Evolutionary conservation across 1,140 invertebrate species (phyloP).

Genomic region (Callitettix versicolor): DNA sequence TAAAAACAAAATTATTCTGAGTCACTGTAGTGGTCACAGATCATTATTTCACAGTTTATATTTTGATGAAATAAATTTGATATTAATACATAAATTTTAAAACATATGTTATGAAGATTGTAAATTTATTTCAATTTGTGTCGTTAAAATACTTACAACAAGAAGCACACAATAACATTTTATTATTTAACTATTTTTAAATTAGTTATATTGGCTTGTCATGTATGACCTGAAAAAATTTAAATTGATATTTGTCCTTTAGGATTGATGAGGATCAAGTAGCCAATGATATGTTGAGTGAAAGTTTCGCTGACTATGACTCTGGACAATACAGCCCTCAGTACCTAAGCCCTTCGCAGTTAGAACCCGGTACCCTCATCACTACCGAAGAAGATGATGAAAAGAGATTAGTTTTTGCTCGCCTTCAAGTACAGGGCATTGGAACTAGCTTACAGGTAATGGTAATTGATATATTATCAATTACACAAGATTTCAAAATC

Average conservation of each 20-base stretch:
- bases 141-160: no score
- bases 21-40: no score
- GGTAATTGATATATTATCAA: slow-evolving; percentile 3
- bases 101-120: no score
- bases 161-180: no score
- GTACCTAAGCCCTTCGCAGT: slow-evolving; percentile 49
- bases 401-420: slow-evolving; percentile 60
- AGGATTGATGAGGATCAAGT: slow-evolving; percentile 33
- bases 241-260: not conserved
- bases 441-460: slow-evolving; percentile 39
- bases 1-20: no score
- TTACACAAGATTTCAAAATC: not conserved
- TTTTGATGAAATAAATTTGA: no score
- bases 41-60: no score
- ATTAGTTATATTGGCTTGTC: no score
- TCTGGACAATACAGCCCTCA: slow-evolving; percentile 74
- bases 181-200: no score
- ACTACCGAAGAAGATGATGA: slow-evolving; percentile 68
- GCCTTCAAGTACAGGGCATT: slow-evolving; percentile 47
- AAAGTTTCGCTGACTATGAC: slow-evolving; percentile 61
- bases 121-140: no score
- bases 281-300: slow-evolving; percentile 42
- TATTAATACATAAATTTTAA: no score
- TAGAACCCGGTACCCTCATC: slow-evolving; percentile 77
- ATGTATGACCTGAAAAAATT: no score